A percentile compares a stretch with the other conserved stretches of the same genome.
phyloP scores from a whole-genome alignment of 2,888 invertebrate genomes.

The Campoplex capitator region DNA sequence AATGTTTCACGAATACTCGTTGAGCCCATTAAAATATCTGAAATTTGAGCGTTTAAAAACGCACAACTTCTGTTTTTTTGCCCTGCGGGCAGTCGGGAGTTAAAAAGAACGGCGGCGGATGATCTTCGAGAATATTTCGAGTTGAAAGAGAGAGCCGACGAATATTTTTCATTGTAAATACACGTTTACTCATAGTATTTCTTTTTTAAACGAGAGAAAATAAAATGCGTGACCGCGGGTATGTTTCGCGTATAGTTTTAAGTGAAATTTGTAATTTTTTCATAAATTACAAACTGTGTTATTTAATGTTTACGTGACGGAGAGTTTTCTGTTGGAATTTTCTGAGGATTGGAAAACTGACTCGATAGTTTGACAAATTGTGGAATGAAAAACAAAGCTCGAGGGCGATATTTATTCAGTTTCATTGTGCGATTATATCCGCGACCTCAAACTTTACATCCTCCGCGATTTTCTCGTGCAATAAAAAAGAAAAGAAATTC shows the following conservation, averaged over 20 bases:
- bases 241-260: neutral
- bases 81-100: too few relatives aligned
- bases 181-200: neutral
- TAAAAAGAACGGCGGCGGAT: neutral
- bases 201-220: neutral
- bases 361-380: neutral
- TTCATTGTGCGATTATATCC: neutral
- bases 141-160: neutral
- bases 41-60: neutral
- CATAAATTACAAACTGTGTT: neutral
- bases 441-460: neutral
- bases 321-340: neutral
- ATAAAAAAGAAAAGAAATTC: too few relatives aligned
- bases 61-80: too few relatives aligned
- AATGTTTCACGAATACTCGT: neutral
- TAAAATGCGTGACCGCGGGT: neutral
- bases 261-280: neutral
- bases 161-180: neutral
- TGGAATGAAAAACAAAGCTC: neutral
- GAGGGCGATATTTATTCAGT: neutral
- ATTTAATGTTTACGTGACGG: neutral
- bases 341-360: neutral
- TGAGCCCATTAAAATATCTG: neutral
- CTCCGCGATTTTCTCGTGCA: too few relatives aligned
- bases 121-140: neutral